Conservation (phyloP, 2,113 vertebrate genomes). For the Mellivora capensis region DNA sequence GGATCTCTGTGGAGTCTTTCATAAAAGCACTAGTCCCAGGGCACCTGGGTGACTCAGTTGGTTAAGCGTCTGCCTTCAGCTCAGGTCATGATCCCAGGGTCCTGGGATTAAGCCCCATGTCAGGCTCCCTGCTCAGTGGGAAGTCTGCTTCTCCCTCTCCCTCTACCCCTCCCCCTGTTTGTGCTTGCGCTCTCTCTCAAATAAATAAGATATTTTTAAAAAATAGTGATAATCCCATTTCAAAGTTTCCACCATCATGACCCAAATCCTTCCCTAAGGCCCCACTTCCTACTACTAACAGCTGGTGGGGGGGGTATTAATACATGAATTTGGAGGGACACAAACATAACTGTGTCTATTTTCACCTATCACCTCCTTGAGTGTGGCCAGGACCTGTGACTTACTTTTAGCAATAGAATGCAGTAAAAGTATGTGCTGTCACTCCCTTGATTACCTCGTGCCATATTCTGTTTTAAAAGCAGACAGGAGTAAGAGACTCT, state of each 20-base stretch:
- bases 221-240: not conserved
- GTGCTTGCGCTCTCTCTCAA: not conserved
- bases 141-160: not conserved
- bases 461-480: not conserved
- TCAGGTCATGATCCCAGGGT: not conserved
- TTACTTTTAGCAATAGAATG: not conserved
- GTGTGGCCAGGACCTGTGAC: not conserved
- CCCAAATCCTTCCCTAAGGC: not conserved
- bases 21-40: not conserved
- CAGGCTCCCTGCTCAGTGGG: not conserved
- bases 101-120: not conserved
- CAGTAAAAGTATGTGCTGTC: not conserved
- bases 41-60: not conserved
- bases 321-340: not conserved
- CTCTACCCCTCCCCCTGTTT: no score
- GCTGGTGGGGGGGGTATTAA: not conserved
- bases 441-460: not conserved
- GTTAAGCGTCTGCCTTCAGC: not conserved
- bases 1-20: not conserved
- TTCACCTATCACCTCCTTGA: not conserved
- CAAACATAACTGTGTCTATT: not conserved
- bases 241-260: not conserved
- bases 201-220: not conserved
- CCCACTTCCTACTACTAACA: not conserved
- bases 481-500: not conserved